Evolutionary conservation across 1,140 invertebrate genomes (phyloP).

Genomic region (Armadillidium nasatum): DNA sequence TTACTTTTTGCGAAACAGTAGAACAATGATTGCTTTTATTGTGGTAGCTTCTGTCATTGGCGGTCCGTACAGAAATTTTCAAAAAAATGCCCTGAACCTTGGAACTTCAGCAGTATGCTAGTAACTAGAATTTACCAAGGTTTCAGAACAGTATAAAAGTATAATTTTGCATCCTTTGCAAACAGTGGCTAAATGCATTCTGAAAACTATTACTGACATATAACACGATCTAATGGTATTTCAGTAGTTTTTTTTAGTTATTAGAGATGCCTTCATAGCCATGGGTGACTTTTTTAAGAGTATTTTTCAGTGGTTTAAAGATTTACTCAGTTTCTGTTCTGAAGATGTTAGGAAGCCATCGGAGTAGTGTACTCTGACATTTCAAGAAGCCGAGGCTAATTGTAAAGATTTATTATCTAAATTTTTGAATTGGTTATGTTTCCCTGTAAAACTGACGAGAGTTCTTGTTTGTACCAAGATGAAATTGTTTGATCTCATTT

Average conservation of each 20-base stretch:
- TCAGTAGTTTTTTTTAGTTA: not conserved
- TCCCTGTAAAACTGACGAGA: not conserved
- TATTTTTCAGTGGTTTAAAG: not conserved
- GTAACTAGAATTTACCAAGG: not conserved
- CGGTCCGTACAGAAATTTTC: not conserved
- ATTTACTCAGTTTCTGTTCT: not conserved
- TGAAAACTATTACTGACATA: not conserved
- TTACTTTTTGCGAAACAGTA: not conserved
- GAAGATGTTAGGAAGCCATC: not conserved
- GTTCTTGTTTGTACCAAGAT: not conserved
- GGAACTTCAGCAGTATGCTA: not conserved
- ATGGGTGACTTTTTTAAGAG: not conserved
- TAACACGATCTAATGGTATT: not conserved
- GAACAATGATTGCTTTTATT: not conserved
- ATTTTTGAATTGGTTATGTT: not conserved
- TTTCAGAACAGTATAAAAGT: not conserved
- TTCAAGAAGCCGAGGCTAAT: constrained; percentile 4
- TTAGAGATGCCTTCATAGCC: not conserved
- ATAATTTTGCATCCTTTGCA: not conserved
- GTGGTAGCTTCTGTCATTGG: not conserved
- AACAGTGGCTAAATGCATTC: not conserved
- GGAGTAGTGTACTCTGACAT: not conserved
- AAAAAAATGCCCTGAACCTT: not conserved
- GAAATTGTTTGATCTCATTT: not conserved
- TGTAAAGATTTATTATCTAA: not conserved